Conservation (phyloP, 1,140 invertebrate genomes). For the Tetramorium simillimum region DNA sequence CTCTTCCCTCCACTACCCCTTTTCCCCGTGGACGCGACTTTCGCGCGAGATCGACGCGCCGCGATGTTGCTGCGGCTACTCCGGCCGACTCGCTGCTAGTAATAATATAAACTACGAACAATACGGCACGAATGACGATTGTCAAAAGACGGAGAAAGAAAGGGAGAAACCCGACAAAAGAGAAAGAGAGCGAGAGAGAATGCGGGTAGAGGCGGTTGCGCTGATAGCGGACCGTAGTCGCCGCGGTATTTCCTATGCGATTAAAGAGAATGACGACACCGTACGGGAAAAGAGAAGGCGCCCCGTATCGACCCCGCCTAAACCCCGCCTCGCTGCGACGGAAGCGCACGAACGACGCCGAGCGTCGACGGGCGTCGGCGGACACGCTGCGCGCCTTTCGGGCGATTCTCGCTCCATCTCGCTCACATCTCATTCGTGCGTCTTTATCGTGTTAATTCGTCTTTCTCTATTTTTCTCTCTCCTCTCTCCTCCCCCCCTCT, state of each 20-base stretch:
- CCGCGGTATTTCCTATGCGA: constrained; percentile 69
- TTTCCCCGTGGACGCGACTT: not conserved
- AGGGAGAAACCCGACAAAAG: not conserved
- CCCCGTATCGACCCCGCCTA: constrained; percentile 84
- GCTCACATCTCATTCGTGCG: not conserved
- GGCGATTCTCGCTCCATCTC: constrained; percentile 52
- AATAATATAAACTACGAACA: not conserved
- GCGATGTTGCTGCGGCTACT: constrained; percentile 49
- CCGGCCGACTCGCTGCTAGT: constrained; percentile 35
- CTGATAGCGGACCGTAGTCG: constrained; percentile 54
- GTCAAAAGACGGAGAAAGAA: not conserved
- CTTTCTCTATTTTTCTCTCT: not conserved
- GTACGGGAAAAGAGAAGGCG: constrained; percentile 75
- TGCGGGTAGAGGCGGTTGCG: constrained; percentile 50
- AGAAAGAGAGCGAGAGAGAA: constrained; percentile 7
- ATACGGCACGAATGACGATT: constrained; percentile 9
- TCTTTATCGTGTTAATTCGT: not conserved
- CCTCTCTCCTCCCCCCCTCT: not conserved
- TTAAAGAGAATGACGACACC: constrained; percentile 73
- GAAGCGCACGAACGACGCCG: constrained; percentile 71
- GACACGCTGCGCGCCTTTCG: constrained; percentile 35
- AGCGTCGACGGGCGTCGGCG: constrained; percentile 67
- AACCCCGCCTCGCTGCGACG: constrained; percentile 81
- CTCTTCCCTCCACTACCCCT: not conserved
- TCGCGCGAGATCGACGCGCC: constrained; percentile 62